A percentile compares a stretch with the other conserved stretches of the same genome.
These are phyloP conservation scores for Micromesistius poutassou DNA, from an alignment of 2,797 vertebrate species.

Conservation along the genomic window DNA sequence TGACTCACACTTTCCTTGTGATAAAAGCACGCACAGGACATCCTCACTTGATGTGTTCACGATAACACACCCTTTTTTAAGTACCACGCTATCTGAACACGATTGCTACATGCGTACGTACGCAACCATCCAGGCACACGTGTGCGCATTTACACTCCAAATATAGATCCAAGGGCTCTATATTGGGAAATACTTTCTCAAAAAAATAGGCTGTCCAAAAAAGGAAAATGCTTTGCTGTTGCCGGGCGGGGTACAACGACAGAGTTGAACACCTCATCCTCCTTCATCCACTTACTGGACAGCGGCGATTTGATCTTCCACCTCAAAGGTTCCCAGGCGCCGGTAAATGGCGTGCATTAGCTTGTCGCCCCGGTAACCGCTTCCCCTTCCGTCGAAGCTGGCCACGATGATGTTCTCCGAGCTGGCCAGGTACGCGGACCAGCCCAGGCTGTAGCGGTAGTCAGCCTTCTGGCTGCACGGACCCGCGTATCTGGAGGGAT, in stretches of 20 bases:
- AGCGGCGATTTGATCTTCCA: slow-evolving; percentile 94
- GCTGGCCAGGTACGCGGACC: slow-evolving; percentile 93
- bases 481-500: slow-evolving; percentile 85
- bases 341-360: slow-evolving; percentile 90
- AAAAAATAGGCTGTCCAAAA: neutral
- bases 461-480: slow-evolving; percentile 92
- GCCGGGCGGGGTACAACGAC: neutral
- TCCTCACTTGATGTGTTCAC: neutral
- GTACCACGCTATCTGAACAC: neutral
- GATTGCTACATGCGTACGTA: neutral
- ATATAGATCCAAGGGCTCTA: neutral
- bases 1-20: neutral
- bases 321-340: slow-evolving; percentile 89
- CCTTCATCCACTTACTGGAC: slow-evolving; percentile 72
- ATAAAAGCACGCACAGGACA: neutral
- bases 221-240: neutral
- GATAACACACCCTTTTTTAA: slow-evolving; percentile 9
- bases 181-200: neutral
- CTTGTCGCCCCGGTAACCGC: slow-evolving; percentile 90
- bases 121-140: neutral
- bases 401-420: slow-evolving; percentile 91
- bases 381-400: slow-evolving; percentile 95
- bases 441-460: slow-evolving; percentile 74
- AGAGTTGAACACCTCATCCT: neutral
- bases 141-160: neutral